Base-by-base conservation (phyloP, 2,113 vertebrate genomes). In the Grallaria varia region DNA sequence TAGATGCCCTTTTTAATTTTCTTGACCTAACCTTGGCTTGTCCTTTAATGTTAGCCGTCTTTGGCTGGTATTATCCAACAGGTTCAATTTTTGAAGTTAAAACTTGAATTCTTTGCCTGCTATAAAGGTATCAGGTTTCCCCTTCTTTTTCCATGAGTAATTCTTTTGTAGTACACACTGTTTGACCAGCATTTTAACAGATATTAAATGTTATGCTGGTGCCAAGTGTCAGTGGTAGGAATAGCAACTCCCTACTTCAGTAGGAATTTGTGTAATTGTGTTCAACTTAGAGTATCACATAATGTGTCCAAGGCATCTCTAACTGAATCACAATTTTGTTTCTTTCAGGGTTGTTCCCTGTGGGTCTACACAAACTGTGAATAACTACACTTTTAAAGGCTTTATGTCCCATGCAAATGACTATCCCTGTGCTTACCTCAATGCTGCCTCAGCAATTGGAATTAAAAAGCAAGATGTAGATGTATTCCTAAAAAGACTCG, bases 351-450 rank as follows among this genome's bases (percentile, higher is more conserved):
- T 99, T 37, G 98, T 99, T 79, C 98, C 99, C 19, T 98, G 98
- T 72, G 98, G 98, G 16, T 97, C 97, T 69, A 94, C 98, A 82
- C 99, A 99, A 96, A 98, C 97, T 25, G 97, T 99, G 87, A 98
- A 98, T 53, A 99, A 99, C 33, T 98, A 99, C 88, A 98, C 97
- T 33, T 99, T 99, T 95, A 97, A 82, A 50, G 99, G 99, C 69
- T 99, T 99, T 85, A 99, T 99, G 99, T 99, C 99, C 6, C 99
- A 99, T 91, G 56, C 98, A 1, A 98, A 99, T 66, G 86, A 94
- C 19, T 99, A 99, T 94, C 98, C 98, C 6, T 98, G 98, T 52
- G 98, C 99, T 49, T 99, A 99, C 97, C 98, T 99, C 95, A 99
- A 99, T 40, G 99, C 99, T 9, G 99, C 99, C 24, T 98, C 99